Conservation (phyloP, 2,888 invertebrate species). For the Monopis laevigella region DNA sequence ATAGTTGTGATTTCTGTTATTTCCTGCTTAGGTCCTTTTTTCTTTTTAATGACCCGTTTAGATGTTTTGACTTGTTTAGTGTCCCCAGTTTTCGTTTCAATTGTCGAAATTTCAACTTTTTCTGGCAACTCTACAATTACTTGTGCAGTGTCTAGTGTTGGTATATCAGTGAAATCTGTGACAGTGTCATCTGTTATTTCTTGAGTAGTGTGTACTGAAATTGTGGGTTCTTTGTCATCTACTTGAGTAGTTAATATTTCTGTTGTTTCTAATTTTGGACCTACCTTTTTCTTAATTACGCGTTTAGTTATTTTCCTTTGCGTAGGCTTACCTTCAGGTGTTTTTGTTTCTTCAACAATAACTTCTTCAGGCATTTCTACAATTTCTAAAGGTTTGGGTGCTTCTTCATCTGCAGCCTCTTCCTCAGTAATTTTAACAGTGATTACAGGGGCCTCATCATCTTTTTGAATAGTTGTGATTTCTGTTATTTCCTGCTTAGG, state of each 20-base stretch:
- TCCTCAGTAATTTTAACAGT: background rate
- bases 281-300: no score
- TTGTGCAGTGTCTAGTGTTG: background rate
- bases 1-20: conserved; percentile 23
- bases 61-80: conserved; percentile 29
- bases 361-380: no score
- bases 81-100: conserved; percentile 22
- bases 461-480: conserved; percentile 26
- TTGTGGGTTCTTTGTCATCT: conserved; percentile 13
- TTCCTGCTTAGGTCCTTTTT: conserved; percentile 21
- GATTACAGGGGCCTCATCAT: conserved; percentile 12
- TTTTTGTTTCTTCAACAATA: no score
- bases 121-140: conserved; percentile 15
- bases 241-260: no score
- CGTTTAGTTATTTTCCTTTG: no score
- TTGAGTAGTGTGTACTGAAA: conserved; percentile 13
- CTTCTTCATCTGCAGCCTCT: conserved; percentile 3
- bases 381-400: conserved; percentile 17
- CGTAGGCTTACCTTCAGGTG: no score
- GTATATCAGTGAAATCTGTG: conserved; percentile 11
- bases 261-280: no score
- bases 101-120: conserved; percentile 22
- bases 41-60: conserved; percentile 28
- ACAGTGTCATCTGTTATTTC: conserved; percentile 8
- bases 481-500: conserved; percentile 22